A percentile compares a stretch with the other conserved stretches of the same genome.
Conservation (phyloP, 2,888 invertebrate genomes). For the Cartodere bifasciata region DNA sequence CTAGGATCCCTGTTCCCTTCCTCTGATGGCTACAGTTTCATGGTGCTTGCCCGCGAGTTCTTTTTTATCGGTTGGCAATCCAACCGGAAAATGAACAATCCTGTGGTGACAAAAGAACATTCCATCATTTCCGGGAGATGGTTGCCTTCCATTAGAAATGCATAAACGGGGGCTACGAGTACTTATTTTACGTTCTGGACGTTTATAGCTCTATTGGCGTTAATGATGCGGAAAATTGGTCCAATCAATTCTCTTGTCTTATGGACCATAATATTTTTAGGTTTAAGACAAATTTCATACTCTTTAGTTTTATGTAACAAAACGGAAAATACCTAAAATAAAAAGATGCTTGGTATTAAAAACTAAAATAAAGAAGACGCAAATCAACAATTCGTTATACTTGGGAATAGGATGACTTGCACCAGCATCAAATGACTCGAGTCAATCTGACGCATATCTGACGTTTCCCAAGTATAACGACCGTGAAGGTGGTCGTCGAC, state of each 20-base stretch:
- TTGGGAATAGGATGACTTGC: too few relatives aligned
- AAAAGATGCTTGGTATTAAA: too few relatives aligned
- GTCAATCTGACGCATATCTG: too few relatives aligned
- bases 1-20: neutral
- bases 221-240: constrained; percentile 25
- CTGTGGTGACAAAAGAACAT: constrained; percentile 38
- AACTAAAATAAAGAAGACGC: too few relatives aligned
- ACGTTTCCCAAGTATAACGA: too few relatives aligned
- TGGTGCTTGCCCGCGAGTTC: constrained; percentile 32
- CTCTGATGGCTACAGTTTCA: constrained; percentile 29
- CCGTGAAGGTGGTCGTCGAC: too few relatives aligned
- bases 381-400: too few relatives aligned
- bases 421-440: too few relatives aligned
- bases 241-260: constrained; percentile 18
- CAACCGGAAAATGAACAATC: constrained; percentile 40
- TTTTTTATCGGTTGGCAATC: constrained; percentile 37
- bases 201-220: constrained; percentile 25
- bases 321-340: too few relatives aligned
- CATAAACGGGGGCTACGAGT: constrained; percentile 31
- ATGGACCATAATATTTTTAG: too few relatives aligned
- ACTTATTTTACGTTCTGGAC: constrained; percentile 23
- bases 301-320: too few relatives aligned
- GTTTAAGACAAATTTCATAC: too few relatives aligned
- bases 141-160: constrained; percentile 34
- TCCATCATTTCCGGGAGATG: constrained; percentile 38